phyloP scores from a whole-genome alignment of 2,113 vertebrate species.

The Vulpes lagopus region DNA sequence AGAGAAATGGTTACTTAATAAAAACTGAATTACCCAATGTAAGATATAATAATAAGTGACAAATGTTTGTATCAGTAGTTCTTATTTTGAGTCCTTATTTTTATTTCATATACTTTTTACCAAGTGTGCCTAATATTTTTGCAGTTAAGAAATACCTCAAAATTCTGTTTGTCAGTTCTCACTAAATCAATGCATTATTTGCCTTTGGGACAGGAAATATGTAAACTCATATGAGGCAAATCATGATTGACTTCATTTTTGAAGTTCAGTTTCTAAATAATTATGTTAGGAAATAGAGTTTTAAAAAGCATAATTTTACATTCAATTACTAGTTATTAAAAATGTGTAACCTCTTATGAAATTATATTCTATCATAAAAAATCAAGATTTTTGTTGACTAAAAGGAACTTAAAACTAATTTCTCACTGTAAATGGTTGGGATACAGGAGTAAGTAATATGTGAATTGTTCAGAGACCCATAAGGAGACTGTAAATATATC shows the following conservation, averaged over 20 bases:
- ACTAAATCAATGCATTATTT: neutral
- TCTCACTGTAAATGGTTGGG: neutral
- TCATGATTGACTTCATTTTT: neutral
- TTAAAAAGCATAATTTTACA: neutral
- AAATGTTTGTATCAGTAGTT: neutral
- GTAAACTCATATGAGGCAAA: neutral
- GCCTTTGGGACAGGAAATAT: neutral
- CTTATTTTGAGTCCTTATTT: neutral
- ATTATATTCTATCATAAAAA: neutral
- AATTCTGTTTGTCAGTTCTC: neutral
- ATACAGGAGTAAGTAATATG: neutral
- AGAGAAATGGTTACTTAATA: neutral
- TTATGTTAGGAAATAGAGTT: neutral
- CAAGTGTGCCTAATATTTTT: neutral
- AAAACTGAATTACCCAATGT: neutral
- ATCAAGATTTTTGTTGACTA: neutral
- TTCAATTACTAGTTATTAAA: neutral
- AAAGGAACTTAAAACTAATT: neutral
- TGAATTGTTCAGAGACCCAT: neutral
- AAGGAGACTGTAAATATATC: neutral
- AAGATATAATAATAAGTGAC: neutral
- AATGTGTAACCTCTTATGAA: neutral
- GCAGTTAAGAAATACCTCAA: neutral
- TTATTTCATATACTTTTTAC: neutral
- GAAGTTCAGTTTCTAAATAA: neutral